These are phyloP conservation scores for Limnephilus rhombicus DNA, from an alignment of 2,888 invertebrate genomes.

Conservation along the genomic window DNA sequence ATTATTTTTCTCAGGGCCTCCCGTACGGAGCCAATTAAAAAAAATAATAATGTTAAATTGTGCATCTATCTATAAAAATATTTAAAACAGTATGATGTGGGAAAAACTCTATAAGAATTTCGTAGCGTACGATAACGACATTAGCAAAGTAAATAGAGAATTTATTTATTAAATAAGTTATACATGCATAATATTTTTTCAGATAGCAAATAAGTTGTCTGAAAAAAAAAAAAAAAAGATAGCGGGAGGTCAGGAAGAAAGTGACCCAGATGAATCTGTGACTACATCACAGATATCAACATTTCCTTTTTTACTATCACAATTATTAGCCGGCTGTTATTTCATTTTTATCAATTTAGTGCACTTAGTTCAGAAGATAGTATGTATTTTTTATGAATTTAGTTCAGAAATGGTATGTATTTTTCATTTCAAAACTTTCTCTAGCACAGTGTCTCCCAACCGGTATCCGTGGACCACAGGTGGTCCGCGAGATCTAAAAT, in stretches of 20 bases:
- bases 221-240: not conserved
- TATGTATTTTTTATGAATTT: too few relatives aligned
- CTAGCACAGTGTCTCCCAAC: too few relatives aligned
- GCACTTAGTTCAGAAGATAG: too few relatives aligned
- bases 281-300: not conserved
- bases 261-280: conserved; percentile 14
- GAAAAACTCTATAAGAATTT: not conserved
- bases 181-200: conserved; percentile 12
- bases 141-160: conserved; percentile 28
- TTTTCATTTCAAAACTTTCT: too few relatives aligned
- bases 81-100: too few relatives aligned
- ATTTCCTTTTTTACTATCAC: not conserved
- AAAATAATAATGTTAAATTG: too few relatives aligned
- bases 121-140: not conserved
- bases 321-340: not conserved
- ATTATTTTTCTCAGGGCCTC: too few relatives aligned
- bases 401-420: too few relatives aligned
- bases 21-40: too few relatives aligned
- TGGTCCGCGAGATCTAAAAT: too few relatives aligned
- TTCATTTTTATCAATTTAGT: not conserved
- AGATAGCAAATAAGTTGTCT: conserved; percentile 38
- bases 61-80: too few relatives aligned
- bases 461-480: too few relatives aligned
- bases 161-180: conserved; percentile 2
- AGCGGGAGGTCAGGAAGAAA: conserved; percentile 37